Evolutionary conservation across 2,797 vertebrate genomes (phyloP).

Genomic region (Enteromius argenteus): DNA sequence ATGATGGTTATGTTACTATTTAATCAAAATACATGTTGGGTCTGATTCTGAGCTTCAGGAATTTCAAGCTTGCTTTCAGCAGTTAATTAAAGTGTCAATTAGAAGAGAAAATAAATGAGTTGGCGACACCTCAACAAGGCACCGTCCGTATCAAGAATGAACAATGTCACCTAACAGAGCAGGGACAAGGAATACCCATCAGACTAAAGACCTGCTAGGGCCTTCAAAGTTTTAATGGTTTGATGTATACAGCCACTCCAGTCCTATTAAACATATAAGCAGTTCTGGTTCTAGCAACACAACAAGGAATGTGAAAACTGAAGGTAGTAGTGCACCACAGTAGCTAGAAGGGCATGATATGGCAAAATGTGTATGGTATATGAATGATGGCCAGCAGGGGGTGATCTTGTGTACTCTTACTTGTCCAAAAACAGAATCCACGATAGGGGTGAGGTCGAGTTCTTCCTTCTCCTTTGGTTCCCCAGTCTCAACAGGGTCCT

Average conservation of each 20-base stretch:
- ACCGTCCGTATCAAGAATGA: background rate
- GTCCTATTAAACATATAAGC: background rate
- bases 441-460: conserved; percentile 73
- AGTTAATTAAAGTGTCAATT: background rate
- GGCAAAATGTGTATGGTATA: background rate
- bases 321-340: background rate
- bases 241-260: background rate
- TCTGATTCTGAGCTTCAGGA: background rate
- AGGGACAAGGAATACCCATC: background rate
- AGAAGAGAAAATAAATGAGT: background rate
- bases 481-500: conserved; percentile 60
- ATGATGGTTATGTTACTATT: background rate
- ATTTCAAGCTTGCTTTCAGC: background rate
- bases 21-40: background rate
- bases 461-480: conserved; percentile 70
- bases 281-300: background rate
- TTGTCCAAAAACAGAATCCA: conserved; percentile 80
- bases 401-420: conserved; percentile 70
- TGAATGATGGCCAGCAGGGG: background rate
- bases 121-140: background rate
- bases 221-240: background rate
- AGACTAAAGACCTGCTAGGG: background rate
- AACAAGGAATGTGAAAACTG: background rate
- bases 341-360: background rate
- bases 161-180: background rate